These are phyloP conservation scores for Gulo gulo DNA, from an alignment of 2,113 vertebrate species.

Conservation along the genomic window DNA sequence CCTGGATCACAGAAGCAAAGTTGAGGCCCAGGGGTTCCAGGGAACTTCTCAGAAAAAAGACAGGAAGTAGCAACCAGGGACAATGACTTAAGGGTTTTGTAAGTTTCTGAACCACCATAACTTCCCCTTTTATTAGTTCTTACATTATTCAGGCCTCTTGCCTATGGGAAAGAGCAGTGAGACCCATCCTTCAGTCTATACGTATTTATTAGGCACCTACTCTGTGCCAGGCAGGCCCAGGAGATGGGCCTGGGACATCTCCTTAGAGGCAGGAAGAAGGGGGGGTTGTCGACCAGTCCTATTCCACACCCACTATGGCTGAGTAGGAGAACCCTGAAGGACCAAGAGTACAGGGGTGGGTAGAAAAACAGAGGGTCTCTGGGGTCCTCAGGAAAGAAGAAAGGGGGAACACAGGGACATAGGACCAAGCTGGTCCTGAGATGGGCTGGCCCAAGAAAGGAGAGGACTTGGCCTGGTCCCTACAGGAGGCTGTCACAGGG, in stretches of 20 bases:
- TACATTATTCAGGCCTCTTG: not conserved
- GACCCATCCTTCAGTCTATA: not conserved
- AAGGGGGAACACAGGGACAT: not conserved
- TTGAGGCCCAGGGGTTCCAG: not conserved
- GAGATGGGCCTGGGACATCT: not conserved
- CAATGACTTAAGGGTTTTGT: slow-evolving; percentile 13
- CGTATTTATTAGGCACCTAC: not conserved
- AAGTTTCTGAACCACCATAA: not conserved
- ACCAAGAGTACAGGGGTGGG: not conserved
- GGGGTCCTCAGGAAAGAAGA: not conserved
- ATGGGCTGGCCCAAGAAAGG: not conserved
- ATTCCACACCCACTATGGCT: not conserved
- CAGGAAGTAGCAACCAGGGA: not conserved
- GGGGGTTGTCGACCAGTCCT: not conserved
- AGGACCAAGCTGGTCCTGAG: not conserved
- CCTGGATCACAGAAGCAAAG: not conserved
- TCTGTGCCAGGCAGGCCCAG: not conserved
- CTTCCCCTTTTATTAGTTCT: not conserved
- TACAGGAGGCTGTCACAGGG: not conserved
- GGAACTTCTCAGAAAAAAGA: slow-evolving; percentile 35
- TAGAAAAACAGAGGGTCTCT: not conserved
- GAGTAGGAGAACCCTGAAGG: not conserved
- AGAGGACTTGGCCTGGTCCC: not conserved
- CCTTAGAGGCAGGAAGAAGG: not conserved
- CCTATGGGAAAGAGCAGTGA: not conserved